Base-by-base conservation (phyloP, 2,888 invertebrate genomes). In the Temnothorax unifasciatus region DNA sequence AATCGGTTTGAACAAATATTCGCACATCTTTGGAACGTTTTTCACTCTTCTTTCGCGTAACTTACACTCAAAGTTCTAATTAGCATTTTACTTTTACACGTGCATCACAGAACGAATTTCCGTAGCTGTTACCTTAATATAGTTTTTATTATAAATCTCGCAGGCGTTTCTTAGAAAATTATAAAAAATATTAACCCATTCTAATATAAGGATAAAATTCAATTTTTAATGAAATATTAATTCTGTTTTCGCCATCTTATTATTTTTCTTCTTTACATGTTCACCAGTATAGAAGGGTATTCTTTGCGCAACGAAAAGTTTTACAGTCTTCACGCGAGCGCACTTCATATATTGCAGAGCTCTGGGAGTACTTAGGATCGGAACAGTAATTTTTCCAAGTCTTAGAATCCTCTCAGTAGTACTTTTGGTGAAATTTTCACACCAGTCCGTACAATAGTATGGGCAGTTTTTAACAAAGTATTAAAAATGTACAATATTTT, bases 1-100 rank as follows among this genome's bases (percentile, higher is more conserved):
- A 91, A 90, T 91, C 88, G 89, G 84, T 87, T 86, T 85, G 83
- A 75, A 85, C 86, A 89, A 92, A 92, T 89, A 87, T 91, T 91
- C 89, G 79, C 75, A 71, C 81, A 86, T 73, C 73, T 87, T 85
- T 85, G 71, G 34, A 41, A 25, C 9, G 57, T 59, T 77, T 85
- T 61, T 75, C n/a, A 34, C n/a, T 59, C 34, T 57, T 2, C 34
- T 54, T 83, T 85, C 18, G 13, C 44, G 21, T 52, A 38, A 21
- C 8, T 66, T 41, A 6, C n/a, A 21, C 15, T 63, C 38, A 3
- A 79, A 68, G 8, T 57, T 68, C 21, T 68, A 79, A 79, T 79
- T 79, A 79, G 54, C 34, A 21, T n/a, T 66, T 18, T 50, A 15
- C 1, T 52, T 66, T 25, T 44, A 15, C 47, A 50, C 21, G 15